Conservation (phyloP, 2,888 invertebrate species). For the Zeuzera pyrina region DNA sequence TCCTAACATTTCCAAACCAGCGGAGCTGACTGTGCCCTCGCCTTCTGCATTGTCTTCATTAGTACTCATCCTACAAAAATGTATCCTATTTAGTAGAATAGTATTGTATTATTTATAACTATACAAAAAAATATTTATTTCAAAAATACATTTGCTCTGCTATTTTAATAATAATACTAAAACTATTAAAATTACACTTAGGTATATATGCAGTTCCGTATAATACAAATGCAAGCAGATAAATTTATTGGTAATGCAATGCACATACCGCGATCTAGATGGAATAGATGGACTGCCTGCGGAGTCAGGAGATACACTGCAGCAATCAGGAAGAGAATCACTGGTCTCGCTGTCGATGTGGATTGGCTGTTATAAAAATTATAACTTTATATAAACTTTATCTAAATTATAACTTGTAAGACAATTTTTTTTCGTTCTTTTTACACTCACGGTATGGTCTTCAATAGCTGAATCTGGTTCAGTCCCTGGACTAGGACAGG, state of each 20-base stretch:
- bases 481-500: constrained; percentile 70
- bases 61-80: too few species aligned
- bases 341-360: constrained; percentile 67
- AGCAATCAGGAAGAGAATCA: constrained; percentile 59
- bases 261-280: constrained; percentile 26
- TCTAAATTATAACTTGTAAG: background rate
- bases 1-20: constrained; percentile 87
- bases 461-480: constrained; percentile 58
- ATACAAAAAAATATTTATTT: too few species aligned
- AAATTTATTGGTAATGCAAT: too few species aligned
- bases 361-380: constrained; percentile 41
- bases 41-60: constrained; percentile 34
- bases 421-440: background rate
- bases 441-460: constrained; percentile 48
- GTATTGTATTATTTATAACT: too few species aligned
- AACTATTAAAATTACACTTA: too few species aligned
- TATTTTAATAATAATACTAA: too few species aligned
- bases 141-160: too few species aligned
- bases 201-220: too few species aligned
- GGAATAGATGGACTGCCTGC: constrained; percentile 32
- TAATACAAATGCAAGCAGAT: too few species aligned
- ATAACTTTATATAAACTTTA: background rate
- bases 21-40: constrained; percentile 74
- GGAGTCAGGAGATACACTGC: constrained; percentile 50
- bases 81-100: too few species aligned